Evolutionary conservation across 2,113 vertebrate species (phyloP).

Genomic region (Pelvicachromis taeniatus): DNA sequence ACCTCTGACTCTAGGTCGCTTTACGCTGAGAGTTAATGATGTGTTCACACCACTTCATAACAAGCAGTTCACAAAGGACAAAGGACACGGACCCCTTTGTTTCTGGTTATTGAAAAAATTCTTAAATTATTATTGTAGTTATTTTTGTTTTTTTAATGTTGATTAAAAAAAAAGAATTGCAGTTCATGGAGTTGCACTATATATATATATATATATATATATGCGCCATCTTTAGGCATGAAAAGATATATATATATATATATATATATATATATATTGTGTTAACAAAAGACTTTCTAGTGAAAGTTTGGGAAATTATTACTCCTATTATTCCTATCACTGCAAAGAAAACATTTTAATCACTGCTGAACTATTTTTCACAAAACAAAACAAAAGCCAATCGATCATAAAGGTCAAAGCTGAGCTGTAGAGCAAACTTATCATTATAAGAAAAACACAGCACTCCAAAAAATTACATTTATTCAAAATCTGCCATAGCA

Average conservation of each 20-base stretch:
- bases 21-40: constrained; percentile 69
- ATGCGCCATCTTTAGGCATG: too few species aligned
- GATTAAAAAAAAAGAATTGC: background rate
- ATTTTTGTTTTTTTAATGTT: background rate
- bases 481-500: background rate
- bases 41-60: constrained; percentile 65
- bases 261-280: background rate
- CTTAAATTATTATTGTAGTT: fast-evolving
- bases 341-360: background rate
- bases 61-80: constrained; percentile 14
- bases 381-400: background rate
- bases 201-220: background rate
- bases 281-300: background rate
- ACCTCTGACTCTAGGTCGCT: constrained; percentile 71
- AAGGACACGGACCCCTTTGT: background rate
- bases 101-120: background rate
- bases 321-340: background rate
- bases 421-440: background rate
- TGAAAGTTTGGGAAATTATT: background rate
- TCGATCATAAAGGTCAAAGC: background rate
- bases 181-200: background rate
- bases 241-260: too few species aligned
- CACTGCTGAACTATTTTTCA: background rate
- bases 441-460: background rate
- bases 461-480: background rate